phyloP scores from a whole-genome alignment of 2,797 vertebrate species.

The Crocodylus rhombifer region DNA sequence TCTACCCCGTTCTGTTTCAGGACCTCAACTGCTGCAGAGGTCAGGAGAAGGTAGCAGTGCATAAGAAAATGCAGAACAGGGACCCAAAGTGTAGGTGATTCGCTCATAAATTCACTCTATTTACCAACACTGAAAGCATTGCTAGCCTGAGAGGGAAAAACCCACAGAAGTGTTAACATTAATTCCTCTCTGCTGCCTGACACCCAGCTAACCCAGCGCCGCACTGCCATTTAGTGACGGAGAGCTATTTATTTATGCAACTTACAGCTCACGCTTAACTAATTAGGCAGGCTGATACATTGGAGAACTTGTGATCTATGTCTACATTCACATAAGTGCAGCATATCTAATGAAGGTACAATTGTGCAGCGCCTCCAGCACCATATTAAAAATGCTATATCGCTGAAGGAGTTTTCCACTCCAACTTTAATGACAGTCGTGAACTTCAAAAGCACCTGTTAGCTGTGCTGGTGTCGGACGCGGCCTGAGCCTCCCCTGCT shows the following conservation, averaged over 20 bases:
- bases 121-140: conserved; percentile 65
- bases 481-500: background rate
- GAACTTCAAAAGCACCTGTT: background rate
- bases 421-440: conserved; percentile 36
- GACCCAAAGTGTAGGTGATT: conserved; percentile 67
- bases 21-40: conserved; percentile 13
- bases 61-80: conserved; percentile 60
- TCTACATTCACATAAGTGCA: conserved; percentile 54
- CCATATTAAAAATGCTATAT: conserved; percentile 64
- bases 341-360: conserved; percentile 57
- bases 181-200: conserved; percentile 73
- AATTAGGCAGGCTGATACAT: conserved; percentile 74
- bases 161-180: conserved; percentile 70
- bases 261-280: conserved; percentile 76
- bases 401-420: conserved; percentile 66
- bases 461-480: background rate
- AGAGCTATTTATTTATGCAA: conserved; percentile 77
- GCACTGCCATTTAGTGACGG: conserved; percentile 65
- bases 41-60: conserved; percentile 53
- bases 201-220: conserved; percentile 65
- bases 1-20: conserved; percentile 19
- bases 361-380: conserved; percentile 70
- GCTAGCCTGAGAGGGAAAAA: conserved; percentile 74
- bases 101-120: conserved; percentile 71
- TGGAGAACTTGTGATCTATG: conserved; percentile 66